phyloP scores from a whole-genome alignment of 1,140 invertebrate genomes.

The Drosophila sp. region DNA sequence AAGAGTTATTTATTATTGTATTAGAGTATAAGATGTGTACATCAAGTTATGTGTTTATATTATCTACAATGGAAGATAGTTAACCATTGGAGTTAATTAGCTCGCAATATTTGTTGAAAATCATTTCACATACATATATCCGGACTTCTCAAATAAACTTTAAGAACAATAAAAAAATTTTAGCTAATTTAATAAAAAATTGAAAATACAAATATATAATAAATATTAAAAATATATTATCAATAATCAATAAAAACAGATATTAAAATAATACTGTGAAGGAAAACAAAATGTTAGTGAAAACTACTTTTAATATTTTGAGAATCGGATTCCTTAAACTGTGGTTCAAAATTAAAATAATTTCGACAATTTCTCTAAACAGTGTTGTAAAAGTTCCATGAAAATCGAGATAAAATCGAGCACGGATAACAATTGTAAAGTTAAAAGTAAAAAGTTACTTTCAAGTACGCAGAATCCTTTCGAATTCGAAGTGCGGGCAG shows the following conservation, averaged over 20 bases:
- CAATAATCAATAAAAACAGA: no score
- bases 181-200: background rate
- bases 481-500: background rate
- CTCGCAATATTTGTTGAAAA: no score
- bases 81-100: no score
- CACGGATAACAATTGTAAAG: background rate
- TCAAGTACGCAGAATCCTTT: background rate
- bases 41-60: no score
- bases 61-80: no score
- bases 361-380: background rate
- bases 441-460: background rate
- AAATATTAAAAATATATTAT: background rate
- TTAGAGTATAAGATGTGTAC: no score
- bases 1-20: no score
- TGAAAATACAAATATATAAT: background rate
- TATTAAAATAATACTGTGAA: no score
- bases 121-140: background rate
- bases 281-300: background rate
- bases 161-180: background rate
- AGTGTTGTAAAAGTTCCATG: background rate
- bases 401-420: background rate
- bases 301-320: no score
- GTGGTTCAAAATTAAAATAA: background rate
- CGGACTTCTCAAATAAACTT: background rate
- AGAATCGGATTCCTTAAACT: no score